These are phyloP conservation scores for Rhea americana DNA, from an alignment of 2,113 vertebrate genomes.

Conservation along the genomic window DNA sequence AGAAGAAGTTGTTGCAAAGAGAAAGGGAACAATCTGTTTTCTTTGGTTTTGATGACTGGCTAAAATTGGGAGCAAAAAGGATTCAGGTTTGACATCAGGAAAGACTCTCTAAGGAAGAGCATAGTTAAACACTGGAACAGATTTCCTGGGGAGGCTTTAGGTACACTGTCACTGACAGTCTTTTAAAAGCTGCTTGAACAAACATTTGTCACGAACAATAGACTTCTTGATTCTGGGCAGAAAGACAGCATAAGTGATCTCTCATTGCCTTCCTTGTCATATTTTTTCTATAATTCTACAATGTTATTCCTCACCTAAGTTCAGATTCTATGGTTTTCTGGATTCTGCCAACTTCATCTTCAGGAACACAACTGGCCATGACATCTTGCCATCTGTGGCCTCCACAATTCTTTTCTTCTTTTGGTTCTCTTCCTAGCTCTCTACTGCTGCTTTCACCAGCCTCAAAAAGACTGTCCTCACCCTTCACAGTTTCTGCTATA, in stretches of 20 bases:
- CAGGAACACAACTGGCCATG: background rate
- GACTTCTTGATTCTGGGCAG: background rate
- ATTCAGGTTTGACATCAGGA: background rate
- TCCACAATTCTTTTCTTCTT: background rate
- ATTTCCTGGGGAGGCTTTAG: background rate
- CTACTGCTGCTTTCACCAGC: background rate
- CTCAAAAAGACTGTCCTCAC: background rate
- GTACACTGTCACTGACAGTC: background rate
- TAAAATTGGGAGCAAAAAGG: background rate
- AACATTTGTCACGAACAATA: background rate
- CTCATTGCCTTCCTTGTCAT: background rate
- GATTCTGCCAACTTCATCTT: background rate
- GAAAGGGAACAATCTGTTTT: background rate
- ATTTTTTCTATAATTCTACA: background rate
- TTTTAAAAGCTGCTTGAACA: background rate
- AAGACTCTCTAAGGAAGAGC: background rate
- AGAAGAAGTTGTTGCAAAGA: background rate
- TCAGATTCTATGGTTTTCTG: background rate
- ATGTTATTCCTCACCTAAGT: background rate
- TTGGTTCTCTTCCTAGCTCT: background rate
- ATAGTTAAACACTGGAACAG: background rate
- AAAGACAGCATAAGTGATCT: background rate
- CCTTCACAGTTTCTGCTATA: background rate
- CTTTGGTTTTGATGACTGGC: background rate
- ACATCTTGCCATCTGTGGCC: background rate